These are phyloP conservation scores for Amblyornis subalaris DNA, from an alignment of 2,113 vertebrate genomes.

Conservation along the genomic window DNA sequence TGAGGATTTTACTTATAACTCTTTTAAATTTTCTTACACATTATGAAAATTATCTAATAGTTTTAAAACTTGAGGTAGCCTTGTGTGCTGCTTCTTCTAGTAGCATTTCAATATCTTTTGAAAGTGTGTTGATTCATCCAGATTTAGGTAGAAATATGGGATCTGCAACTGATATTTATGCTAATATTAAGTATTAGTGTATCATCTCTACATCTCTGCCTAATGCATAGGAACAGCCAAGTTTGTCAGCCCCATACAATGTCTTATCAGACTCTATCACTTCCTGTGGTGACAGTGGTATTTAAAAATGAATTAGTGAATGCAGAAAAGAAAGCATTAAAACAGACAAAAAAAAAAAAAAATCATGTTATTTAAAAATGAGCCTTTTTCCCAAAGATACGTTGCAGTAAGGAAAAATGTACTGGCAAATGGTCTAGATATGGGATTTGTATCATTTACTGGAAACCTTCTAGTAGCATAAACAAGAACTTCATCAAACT, in stretches of 20 bases:
- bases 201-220: not conserved
- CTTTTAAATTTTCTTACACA: not conserved
- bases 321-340: not conserved
- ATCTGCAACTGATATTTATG: not conserved
- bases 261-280: not conserved
- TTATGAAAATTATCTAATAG: not conserved
- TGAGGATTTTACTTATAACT: not conserved
- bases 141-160: not conserved
- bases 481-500: slow-evolving; percentile 15
- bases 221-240: not conserved
- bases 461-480: not conserved
- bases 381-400: not conserved
- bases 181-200: not conserved
- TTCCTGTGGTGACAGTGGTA: not conserved
- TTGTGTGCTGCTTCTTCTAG: not conserved
- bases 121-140: not conserved
- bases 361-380: not conserved
- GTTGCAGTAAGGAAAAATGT: not conserved
- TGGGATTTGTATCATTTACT: not conserved
- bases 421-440: not conserved
- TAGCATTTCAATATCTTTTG: not conserved
- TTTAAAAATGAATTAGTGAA: not conserved
- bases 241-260: not conserved
- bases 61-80: not conserved
- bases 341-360: accelerated